Evolutionary conservation across 2,888 invertebrate genomes (phyloP), one percentile per base, ranked within the genome.

Genomic region (Plutella xylostella): DNA sequence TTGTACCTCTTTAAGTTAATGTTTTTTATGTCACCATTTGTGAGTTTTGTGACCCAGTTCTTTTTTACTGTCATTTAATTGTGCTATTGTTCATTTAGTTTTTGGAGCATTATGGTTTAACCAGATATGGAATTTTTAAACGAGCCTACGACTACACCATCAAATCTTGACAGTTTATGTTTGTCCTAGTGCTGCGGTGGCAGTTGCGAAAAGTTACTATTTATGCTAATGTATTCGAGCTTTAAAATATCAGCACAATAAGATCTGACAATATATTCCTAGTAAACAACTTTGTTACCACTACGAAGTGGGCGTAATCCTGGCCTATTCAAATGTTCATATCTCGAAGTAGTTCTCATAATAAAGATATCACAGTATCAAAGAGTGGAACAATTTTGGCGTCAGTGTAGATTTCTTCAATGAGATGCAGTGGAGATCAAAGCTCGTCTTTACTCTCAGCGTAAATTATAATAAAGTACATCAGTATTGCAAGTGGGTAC

Each of bases 391-490:
- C 15, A 7, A 39, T 39, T 39, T n/a, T 39, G 11, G 25, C 39
- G 6, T 14, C 39, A 5, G 25, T 25, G 17, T 2, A 25, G 28
- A 39, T 39, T 25, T 7, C 14, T 39, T 14, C 34, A 34, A 17
- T 14, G 14, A 15, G 14, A 15, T 34, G 3, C 2, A 17, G 39
- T 11, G 39, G 54, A 75, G 72, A 78, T 78, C 76, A 78, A 78
- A 80, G 79, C 56, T 55, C 33, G 48, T 52, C 55, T 54, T 56
- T 58, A 30, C 55, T 63, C 63, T 67, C 20, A 37, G 37, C 20
- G 18, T n/a, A n/a, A 37, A 20, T 37, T n/a, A 12, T n/a, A 20
- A 12, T 37, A 37, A 37, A 19, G 18, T 4, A 30, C 30, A n/a
- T n/a, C n/a, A n/a, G n/a, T n/a, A n/a, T n/a, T n/a, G n/a, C n/a